Evolutionary conservation across 2,888 invertebrate genomes (phyloP).

Genomic region (Megastigmus dorsalis): DNA sequence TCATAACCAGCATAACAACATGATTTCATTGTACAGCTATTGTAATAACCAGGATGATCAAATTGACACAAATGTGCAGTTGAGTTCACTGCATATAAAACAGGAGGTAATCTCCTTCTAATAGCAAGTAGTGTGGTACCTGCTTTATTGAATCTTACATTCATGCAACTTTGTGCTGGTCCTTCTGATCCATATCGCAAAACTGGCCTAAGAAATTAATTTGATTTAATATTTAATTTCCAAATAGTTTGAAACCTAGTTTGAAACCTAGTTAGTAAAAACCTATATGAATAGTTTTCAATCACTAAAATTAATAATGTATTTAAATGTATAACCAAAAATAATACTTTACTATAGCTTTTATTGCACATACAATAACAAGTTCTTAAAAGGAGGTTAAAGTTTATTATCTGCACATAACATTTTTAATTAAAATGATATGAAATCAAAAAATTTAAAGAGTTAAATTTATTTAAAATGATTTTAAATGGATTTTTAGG

Average conservation of each 20-base stretch:
- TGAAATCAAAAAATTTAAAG: conserved; percentile 5
- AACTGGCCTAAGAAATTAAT: conserved; percentile 77
- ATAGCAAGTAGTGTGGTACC: conserved; percentile 88
- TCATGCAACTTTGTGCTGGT: conserved; percentile 87
- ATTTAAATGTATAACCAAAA: neutral
- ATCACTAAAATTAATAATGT: too few species aligned
- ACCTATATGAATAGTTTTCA: neutral
- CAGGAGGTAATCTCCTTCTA: conserved; percentile 89
- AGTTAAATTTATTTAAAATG: neutral
- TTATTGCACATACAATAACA: too few species aligned
- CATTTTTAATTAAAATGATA: neutral
- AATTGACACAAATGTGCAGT: conserved; percentile 88
- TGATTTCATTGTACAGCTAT: conserved; percentile 98
- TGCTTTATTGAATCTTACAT: conserved; percentile 89
- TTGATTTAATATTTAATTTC: conserved; percentile 13
- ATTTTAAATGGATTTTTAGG: neutral
- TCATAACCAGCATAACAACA: conserved; percentile 93
- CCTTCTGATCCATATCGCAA: conserved; percentile 81
- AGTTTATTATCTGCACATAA: neutral
- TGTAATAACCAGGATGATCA: conserved; percentile 93
- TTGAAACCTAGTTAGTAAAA: neutral
- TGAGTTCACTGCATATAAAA: conserved; percentile 84
- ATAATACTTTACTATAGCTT: neutral
- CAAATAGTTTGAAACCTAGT: too few species aligned
- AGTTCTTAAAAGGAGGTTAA: too few species aligned